Conservation (phyloP, 2,113 vertebrate genomes). For the Scomber scombrus region DNA sequence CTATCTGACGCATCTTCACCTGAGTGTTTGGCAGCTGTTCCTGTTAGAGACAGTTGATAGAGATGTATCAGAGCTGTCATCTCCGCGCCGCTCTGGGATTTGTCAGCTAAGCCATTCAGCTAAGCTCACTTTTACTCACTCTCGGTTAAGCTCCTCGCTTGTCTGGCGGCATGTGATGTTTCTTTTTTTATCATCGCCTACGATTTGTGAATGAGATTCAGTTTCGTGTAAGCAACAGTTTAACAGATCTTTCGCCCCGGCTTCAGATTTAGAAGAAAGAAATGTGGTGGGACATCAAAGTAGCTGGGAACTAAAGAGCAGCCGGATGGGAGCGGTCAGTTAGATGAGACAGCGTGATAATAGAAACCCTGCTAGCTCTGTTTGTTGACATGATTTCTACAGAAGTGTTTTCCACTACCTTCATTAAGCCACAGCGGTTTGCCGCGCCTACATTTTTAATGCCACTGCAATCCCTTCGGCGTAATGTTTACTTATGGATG, state of each 20-base stretch:
- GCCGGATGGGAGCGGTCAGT: slow-evolving; percentile 22
- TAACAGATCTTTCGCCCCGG: background rate
- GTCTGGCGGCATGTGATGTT: slow-evolving; percentile 28
- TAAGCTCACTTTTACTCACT: slow-evolving; percentile 47
- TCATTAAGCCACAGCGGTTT: background rate
- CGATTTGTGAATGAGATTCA: slow-evolving; percentile 1
- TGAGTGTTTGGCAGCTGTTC: slow-evolving; percentile 56
- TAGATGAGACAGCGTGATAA: slow-evolving; percentile 20
- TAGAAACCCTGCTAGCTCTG: background rate
- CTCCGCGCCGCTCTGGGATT: slow-evolving; percentile 41
- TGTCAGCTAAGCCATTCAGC: slow-evolving; percentile 53
- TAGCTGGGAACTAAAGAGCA: background rate
- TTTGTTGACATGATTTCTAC: slow-evolving; percentile 2
- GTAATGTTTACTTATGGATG: background rate
- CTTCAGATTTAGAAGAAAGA: slow-evolving; percentile 3
- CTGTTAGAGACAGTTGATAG: slow-evolving; percentile 37
- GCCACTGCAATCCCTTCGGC: background rate
- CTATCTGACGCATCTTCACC: slow-evolving; percentile 48
- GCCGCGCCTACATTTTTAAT: background rate
- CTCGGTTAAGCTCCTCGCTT: slow-evolving; percentile 23
- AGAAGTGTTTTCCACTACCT: background rate
- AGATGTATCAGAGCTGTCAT: slow-evolving; percentile 56
- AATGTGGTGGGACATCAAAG: background rate
- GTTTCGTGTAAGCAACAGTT: slow-evolving; percentile 9
- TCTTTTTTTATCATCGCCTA: slow-evolving; percentile 3